Evolutionary conservation across 2,888 invertebrate genomes (phyloP), one percentile per base, ranked within the genome.

Genomic region (Crossocerus cetratus): DNA sequence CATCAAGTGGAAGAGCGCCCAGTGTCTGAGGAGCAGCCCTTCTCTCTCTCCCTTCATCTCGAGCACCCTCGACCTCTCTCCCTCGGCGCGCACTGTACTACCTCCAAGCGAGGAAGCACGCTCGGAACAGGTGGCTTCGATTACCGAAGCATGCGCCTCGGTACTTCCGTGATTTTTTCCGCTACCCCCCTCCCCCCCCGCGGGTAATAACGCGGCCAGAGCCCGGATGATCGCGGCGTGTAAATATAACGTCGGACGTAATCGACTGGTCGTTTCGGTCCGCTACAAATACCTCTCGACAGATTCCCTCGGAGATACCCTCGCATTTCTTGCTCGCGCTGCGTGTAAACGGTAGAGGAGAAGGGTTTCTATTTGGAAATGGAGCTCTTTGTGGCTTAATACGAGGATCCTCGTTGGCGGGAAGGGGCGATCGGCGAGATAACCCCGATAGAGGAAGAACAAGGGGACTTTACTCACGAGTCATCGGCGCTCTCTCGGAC

Each of bases 71-170:
- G n/a, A n/a, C n/a, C n/a, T n/a, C n/a, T n/a, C n/a, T n/a, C n/a
- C n/a, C n/a, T n/a, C 32, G 8, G 60, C 60, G 43, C 67, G 64
- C 74, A 60, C 59, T 69, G 75, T 62, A 45, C 74, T 78, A 76
- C 55, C 72, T 73, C 67, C 75, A 63, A 66, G 70, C 76, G 74
- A 63, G 71, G 76, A 65, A 69, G 71, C 72, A 68, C 57, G 73
- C 16, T 32, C 2, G 32, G 80, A 82, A 82, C 82, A 82, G 82
- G 82, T 82, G 82, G 82, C 77, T 76, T 82, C 82, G 80, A 82
- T 82, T 82, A 82, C 53, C 74, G 60, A 44, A 74, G 77, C 76
- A 82, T 81, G 80, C 74, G 70, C 72, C 72, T 67, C 65, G 74
- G 73, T 80, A 80, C 81, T 79, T 79, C 77, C 78, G 80, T 74